These are phyloP conservation scores for Callipepla californica DNA, from an alignment of 2,113 vertebrate species.

Conservation along the genomic window DNA sequence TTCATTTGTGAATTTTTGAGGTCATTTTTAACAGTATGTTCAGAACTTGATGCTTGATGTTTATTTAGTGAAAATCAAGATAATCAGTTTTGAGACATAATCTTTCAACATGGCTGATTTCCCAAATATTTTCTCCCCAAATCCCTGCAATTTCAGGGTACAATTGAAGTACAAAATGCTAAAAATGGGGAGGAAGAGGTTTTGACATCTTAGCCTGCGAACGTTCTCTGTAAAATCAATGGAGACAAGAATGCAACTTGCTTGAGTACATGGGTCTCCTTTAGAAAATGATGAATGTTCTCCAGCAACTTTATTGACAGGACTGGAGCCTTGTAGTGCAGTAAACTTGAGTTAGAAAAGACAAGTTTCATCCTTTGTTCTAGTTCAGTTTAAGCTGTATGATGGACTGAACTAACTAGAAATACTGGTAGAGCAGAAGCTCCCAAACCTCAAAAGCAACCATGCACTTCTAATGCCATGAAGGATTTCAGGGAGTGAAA, in stretches of 20 bases:
- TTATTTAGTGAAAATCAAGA: not conserved
- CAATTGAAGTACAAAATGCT: not conserved
- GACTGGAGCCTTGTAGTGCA: not conserved
- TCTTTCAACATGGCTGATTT: not conserved
- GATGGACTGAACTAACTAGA: not conserved
- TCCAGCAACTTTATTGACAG: rapidly evolving
- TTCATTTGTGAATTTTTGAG: not conserved
- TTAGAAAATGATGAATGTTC: not conserved
- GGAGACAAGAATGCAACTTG: not conserved
- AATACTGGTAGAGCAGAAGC: rapidly evolving
- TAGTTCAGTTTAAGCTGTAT: not conserved
- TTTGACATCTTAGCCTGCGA: not conserved
- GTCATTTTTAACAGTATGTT: not conserved
- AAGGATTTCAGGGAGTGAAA: not conserved
- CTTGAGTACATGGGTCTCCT: not conserved
- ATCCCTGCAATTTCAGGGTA: not conserved
- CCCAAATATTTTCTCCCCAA: not conserved
- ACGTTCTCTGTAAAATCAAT: not conserved
- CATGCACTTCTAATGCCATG: not conserved
- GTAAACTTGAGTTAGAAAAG: not conserved
- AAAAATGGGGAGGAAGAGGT: not conserved
- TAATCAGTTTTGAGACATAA: not conserved
- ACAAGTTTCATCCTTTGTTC: not conserved
- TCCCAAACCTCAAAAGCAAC: rapidly evolving
- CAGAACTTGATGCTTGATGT: not conserved